These are phyloP conservation scores for Cecropterus lyciades DNA, from an alignment of 1,140 invertebrate genomes.

Conservation along the genomic window DNA sequence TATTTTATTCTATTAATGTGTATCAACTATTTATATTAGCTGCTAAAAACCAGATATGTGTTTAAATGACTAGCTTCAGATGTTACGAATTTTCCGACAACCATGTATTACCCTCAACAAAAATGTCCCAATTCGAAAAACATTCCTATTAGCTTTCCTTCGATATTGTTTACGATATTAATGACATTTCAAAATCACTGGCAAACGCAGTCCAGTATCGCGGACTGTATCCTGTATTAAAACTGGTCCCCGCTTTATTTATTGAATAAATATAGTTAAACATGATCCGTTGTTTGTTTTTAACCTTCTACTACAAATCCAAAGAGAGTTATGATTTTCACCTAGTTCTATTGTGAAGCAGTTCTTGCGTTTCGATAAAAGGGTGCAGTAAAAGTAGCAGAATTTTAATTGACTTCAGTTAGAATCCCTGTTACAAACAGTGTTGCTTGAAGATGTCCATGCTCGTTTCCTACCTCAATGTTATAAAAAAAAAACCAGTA, in stretches of 20 bases:
- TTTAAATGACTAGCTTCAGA: not conserved
- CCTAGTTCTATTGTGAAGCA: too few relatives aligned
- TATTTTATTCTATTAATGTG: too few relatives aligned
- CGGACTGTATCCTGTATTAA: constrained; percentile 46
- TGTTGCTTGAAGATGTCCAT: too few relatives aligned
- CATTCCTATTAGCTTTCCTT: constrained; percentile 13
- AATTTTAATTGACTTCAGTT: too few relatives aligned
- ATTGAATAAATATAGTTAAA: constrained; percentile 61
- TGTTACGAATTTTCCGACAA: not conserved
- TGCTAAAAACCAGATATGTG: too few relatives aligned
- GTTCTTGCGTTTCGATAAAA: too few relatives aligned
- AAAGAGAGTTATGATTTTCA: too few relatives aligned
- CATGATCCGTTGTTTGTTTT: constrained; percentile 35
- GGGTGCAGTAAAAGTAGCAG: too few relatives aligned
- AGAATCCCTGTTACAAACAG: too few relatives aligned
- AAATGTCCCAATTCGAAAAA: constrained; percentile 5
- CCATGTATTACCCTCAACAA: not conserved
- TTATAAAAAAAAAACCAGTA: too few relatives aligned
- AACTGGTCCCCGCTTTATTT: constrained; percentile 64
- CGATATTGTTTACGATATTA: constrained; percentile 15
- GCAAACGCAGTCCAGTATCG: constrained; percentile 6
- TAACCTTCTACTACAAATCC: not conserved
- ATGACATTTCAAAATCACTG: constrained; percentile 21
- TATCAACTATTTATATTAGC: too few relatives aligned
- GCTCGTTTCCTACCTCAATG: too few relatives aligned